Evolutionary conservation across 2,888 invertebrate species (phyloP).

Genomic region (Auanema freiburgensis): DNA sequence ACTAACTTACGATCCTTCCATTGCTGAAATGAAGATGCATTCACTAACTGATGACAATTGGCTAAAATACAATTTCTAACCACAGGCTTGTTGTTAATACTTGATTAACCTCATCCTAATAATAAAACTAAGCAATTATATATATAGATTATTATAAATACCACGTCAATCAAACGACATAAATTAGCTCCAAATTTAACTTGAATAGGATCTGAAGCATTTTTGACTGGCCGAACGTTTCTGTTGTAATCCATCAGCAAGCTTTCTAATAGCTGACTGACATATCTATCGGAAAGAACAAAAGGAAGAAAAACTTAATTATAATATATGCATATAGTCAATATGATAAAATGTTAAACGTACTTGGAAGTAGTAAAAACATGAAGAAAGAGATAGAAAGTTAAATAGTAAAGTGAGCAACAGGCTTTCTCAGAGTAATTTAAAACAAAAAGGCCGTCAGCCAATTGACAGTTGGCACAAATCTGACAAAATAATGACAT

Average conservation of each 20-base stretch:
- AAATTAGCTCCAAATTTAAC: conserved; percentile 48
- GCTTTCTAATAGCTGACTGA: conserved; percentile 40
- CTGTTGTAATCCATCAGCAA: conserved; percentile 45
- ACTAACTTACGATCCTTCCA: conserved; percentile 90
- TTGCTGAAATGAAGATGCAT: conserved; percentile 65
- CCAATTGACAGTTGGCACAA: too few relatives aligned
- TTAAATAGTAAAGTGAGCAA: too few relatives aligned
- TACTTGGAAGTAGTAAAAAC: too few relatives aligned
- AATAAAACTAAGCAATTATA: conserved; percentile 4
- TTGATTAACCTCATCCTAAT: conserved; percentile 53
- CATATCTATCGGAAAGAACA: conserved; percentile 26
- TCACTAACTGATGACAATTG: too few relatives aligned
- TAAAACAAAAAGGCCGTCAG: too few relatives aligned
- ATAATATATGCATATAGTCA: too few relatives aligned
- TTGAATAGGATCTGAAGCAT: conserved; percentile 44
- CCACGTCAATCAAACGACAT: conserved; percentile 49
- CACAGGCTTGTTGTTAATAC: conserved; percentile 52
- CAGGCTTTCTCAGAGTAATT: too few relatives aligned
- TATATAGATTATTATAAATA: conserved; percentile 6
- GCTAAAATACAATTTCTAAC: conserved; percentile 46
- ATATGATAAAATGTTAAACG: too few relatives aligned
- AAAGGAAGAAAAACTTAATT: conserved; percentile 1
- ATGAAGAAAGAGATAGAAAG: too few relatives aligned
- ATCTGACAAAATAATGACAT: too few relatives aligned
- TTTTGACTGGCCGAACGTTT: conserved; percentile 45